These are phyloP conservation scores for Trematomus bernacchii DNA, from an alignment of 2,797 vertebrate genomes.

Conservation along the genomic window DNA sequence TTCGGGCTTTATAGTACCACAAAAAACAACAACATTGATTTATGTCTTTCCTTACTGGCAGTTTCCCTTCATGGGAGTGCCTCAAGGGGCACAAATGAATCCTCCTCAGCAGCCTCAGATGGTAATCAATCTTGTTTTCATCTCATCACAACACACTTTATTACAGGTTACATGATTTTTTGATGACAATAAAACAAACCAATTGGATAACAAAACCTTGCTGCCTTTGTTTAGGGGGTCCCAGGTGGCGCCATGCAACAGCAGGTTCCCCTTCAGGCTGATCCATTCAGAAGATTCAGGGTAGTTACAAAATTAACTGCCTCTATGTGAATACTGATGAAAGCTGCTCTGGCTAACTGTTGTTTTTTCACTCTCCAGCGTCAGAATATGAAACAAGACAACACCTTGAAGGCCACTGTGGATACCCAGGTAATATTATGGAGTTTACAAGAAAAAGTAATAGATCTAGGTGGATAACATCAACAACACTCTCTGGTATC, in stretches of 20 bases:
- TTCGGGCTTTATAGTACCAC: background rate
- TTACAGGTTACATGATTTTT: background rate
- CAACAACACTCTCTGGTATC: background rate
- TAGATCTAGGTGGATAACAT: background rate
- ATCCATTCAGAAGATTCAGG: conserved; percentile 70
- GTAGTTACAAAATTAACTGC: conserved; percentile 48
- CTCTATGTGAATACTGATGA: background rate
- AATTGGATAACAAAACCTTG: background rate
- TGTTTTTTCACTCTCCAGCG: conserved; percentile 61
- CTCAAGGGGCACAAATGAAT: conserved; percentile 69
- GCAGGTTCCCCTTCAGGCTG: conserved; percentile 57
- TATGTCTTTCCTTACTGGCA: conserved; percentile 25
- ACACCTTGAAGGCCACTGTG: conserved; percentile 31
- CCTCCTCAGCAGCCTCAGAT: conserved; percentile 64
- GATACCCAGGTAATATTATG: conserved; percentile 70
- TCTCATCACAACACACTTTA: background rate
- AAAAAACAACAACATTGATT: background rate
- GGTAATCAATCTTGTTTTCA: conserved; percentile 44
- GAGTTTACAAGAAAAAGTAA: background rate
- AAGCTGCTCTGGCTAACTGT: conserved; percentile 16
- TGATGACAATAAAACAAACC: background rate
- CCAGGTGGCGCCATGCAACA: conserved; percentile 54
- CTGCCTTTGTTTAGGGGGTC: conserved; percentile 44
- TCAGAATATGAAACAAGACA: conserved; percentile 53
- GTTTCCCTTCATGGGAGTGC: conserved; percentile 58